These are phyloP conservation scores for Hipparchia sbordonii DNA, from an alignment of 2,888 invertebrate species.

Conservation along the genomic window DNA sequence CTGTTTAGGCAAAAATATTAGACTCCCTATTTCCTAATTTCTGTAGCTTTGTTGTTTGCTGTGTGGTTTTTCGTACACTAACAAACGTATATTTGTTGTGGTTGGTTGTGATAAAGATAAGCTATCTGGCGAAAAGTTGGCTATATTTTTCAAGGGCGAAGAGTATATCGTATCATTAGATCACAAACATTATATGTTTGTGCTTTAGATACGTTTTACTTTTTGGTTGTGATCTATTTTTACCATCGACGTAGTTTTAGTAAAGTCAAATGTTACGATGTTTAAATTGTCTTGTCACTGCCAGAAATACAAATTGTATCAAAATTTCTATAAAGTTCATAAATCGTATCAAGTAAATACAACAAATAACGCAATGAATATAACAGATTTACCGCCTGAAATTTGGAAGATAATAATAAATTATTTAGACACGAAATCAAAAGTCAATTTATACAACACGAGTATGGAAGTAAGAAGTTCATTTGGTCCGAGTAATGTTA, in stretches of 20 bases:
- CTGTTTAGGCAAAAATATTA: no score
- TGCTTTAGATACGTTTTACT: no score
- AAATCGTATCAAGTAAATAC: background rate
- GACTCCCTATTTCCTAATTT: no score
- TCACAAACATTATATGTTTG: no score
- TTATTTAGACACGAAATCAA: slow-evolving; percentile 15
- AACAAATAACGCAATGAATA: background rate
- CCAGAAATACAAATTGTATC: background rate
- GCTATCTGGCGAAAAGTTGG: no score
- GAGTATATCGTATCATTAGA: no score
- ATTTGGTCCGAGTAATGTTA: slow-evolving; percentile 3
- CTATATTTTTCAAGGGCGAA: no score
- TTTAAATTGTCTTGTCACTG: background rate
- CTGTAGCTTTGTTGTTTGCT: no score
- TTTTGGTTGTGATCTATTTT: background rate
- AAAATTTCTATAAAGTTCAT: background rate
- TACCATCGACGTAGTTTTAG: background rate
- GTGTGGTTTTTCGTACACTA: no score
- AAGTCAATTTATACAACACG: slow-evolving; percentile 12
- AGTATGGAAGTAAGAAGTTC: slow-evolving; percentile 1
- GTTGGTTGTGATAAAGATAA: background rate
- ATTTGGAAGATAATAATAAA: slow-evolving; percentile 14
- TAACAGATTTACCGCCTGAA: slow-evolving; percentile 8
- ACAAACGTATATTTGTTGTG: background rate
- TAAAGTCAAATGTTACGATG: background rate